Percentiles rank a stretch among this genome's conserved stretches.
Evolutionary conservation across 1,140 invertebrate species (phyloP).

Genomic region (Pogonomyrmex barbatus): DNA sequence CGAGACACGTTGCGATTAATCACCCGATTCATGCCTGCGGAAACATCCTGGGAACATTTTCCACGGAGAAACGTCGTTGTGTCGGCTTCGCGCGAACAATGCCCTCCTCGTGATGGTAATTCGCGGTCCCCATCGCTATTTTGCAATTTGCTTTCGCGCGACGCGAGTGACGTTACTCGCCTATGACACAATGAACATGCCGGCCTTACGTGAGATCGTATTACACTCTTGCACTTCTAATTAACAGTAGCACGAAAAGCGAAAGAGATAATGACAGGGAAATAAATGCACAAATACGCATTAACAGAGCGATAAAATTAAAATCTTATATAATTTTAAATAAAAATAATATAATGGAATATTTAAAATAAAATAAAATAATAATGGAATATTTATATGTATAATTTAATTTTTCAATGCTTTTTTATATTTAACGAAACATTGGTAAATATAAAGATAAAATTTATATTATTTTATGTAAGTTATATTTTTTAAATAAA

Average conservation of each 20-base stretch:
- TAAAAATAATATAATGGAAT: background rate
- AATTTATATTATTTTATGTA: background rate
- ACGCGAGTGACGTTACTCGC: constrained; percentile 42
- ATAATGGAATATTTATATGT: background rate
- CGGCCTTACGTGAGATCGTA: constrained; percentile 33
- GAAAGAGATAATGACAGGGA: constrained; percentile 36
- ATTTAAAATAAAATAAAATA: background rate
- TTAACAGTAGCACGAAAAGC: constrained; percentile 52
- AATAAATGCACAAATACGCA: background rate
- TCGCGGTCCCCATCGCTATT: constrained; percentile 59
- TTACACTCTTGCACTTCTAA: constrained; percentile 45
- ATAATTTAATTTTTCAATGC: background rate
- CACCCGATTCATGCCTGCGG: constrained; percentile 16
- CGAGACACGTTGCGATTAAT: constrained; percentile 42
- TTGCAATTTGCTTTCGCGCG: constrained; percentile 63
- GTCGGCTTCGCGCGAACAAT: constrained; percentile 47
- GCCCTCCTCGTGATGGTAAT: constrained; percentile 53
- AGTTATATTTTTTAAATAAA: constrained; percentile 22
- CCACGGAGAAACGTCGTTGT: constrained; percentile 40
- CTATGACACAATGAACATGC: constrained; percentile 54
- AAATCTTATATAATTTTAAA: background rate
- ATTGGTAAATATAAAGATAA: background rate
- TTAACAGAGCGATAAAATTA: background rate
- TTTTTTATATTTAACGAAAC: background rate
- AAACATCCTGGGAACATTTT: constrained; percentile 64